Conservation (phyloP, 2,113 vertebrate species). For the Phalacrocorax aristotelis region DNA sequence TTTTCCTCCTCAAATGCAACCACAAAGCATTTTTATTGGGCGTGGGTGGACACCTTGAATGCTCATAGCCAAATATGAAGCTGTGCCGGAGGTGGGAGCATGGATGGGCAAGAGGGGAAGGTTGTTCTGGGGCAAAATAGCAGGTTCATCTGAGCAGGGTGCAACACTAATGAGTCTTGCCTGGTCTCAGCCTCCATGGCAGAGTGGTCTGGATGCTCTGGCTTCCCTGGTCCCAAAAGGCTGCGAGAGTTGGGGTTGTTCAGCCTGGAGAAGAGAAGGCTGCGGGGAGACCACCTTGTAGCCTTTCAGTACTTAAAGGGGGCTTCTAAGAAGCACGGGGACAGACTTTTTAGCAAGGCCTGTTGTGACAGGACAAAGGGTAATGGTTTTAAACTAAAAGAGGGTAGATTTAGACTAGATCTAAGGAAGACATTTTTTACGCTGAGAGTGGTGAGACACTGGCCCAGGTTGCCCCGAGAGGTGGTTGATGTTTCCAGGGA, state of each 20-base stretch:
- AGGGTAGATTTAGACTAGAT: not conserved
- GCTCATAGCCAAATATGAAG: not conserved
- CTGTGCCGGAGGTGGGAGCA: accelerated
- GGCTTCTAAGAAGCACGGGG: too few species aligned
- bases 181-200: not conserved
- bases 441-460: accelerated
- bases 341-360: accelerated
- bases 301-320: accelerated
- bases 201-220: not conserved
- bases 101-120: not conserved
- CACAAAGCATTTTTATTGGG: not conserved
- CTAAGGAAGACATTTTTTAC: not conserved
- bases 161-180: not conserved
- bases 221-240: not conserved
- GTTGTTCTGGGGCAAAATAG: not conserved
- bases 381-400: not conserved
- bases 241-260: not conserved
- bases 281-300: accelerated
- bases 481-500: not conserved
- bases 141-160: not conserved
- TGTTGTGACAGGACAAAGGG: not conserved
- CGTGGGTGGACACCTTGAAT: not conserved
- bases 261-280: not conserved
- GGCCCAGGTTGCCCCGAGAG: not conserved
- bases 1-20: not conserved